Evolutionary conservation across 2,888 invertebrate genomes (phyloP).

Genomic region (Dioctria rufipes): DNA sequence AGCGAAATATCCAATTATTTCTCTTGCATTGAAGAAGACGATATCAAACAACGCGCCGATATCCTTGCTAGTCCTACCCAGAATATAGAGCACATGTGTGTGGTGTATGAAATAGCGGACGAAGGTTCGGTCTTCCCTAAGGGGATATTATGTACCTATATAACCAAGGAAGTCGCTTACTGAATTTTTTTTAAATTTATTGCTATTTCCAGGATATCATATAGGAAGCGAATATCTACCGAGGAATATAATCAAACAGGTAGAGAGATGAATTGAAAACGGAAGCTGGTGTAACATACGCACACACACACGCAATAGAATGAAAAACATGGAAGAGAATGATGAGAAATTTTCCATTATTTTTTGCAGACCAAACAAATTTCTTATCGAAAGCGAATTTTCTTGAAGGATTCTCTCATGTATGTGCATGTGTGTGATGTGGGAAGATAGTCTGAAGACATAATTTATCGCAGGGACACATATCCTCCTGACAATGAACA

Average conservation of each 20-base stretch:
- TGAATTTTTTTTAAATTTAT: slow-evolving; percentile 23
- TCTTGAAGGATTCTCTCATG: neutral
- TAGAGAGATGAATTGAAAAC: slow-evolving; percentile 11
- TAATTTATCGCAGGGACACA: neutral
- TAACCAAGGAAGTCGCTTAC: slow-evolving; percentile 13
- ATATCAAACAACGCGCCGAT: neutral
- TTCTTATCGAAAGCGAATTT: slow-evolving; percentile 55
- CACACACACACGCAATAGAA: too few relatives aligned
- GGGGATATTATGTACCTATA: neutral
- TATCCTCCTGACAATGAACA: neutral
- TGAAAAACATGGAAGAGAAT: neutral
- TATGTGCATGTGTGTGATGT: slow-evolving; percentile 16
- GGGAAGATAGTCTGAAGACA: slow-evolving; percentile 47
- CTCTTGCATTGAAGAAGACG: neutral
- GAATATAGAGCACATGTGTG: neutral
- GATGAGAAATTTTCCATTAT: slow-evolving; percentile 38
- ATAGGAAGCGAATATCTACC: neutral
- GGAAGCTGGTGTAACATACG: slow-evolving; percentile 7
- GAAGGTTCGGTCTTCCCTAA: neutral
- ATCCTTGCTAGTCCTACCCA: neutral
- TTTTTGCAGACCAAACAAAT: slow-evolving; percentile 45
- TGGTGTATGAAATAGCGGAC: neutral
- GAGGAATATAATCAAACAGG: slow-evolving; percentile 21
- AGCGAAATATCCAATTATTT: slow-evolving; percentile 7
- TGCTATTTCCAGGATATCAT: neutral